Evolutionary conservation across 2,113 vertebrate species (phyloP).

Genomic region (Orcinus orca): DNA sequence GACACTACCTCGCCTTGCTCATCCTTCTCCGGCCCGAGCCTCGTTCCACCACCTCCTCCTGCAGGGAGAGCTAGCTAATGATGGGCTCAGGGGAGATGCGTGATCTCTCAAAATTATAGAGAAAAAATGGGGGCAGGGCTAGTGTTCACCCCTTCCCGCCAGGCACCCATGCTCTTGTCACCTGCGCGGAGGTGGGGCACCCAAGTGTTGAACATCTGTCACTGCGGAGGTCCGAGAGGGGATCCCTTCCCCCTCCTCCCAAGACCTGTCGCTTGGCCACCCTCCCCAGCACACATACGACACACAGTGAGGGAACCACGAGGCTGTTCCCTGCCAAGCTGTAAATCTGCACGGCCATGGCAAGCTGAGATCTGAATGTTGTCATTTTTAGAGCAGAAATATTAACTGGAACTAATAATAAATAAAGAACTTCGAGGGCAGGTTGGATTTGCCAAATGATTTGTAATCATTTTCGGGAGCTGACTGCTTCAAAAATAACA

Average conservation of each 20-base stretch:
- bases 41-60: background rate
- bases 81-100: background rate
- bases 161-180: background rate
- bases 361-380: background rate
- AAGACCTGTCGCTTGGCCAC: background rate
- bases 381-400: background rate
- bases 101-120: background rate
- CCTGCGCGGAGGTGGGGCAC: conserved; percentile 24
- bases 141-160: background rate
- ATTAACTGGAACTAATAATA: conserved; percentile 38
- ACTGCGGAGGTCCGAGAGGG: background rate
- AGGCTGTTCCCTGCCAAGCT: background rate
- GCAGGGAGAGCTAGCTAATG: background rate
- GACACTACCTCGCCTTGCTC: conserved; percentile 63
- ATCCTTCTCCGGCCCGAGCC: conserved; percentile 58
- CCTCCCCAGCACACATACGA: background rate
- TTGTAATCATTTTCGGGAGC: conserved; percentile 19
- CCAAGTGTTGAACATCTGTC: background rate
- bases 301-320: background rate
- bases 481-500: conserved; percentile 56
- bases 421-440: conserved; percentile 14
- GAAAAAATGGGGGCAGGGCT: background rate
- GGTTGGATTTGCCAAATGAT: conserved; percentile 12
- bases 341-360: background rate
- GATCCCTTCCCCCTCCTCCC: background rate